Percentiles rank a stretch among this genome's conserved stretches.
Conservation (phyloP, 2,797 vertebrate genomes). For the Antennarius maculatus region DNA sequence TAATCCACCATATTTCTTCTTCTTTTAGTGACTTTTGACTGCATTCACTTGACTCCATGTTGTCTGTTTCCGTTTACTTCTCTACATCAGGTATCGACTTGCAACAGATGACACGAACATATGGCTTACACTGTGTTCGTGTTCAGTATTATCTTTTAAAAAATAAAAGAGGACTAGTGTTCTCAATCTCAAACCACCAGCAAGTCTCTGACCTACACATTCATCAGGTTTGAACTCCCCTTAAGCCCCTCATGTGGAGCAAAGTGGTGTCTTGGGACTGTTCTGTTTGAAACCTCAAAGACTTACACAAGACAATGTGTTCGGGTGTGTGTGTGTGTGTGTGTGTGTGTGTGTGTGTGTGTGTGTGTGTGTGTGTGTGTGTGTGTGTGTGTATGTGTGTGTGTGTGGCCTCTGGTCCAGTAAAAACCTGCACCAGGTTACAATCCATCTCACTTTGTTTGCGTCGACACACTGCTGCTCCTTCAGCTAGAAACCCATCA, state of each 20-base stretch:
- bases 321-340: slow-evolving; percentile 9
- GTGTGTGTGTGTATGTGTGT: neutral
- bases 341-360: slow-evolving; percentile 10
- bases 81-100: no score
- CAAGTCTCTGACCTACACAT: slow-evolving; percentile 54
- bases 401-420: slow-evolving; percentile 37
- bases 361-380: slow-evolving; percentile 10
- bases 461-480: slow-evolving; percentile 21
- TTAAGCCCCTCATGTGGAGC: slow-evolving; percentile 70
- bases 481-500: slow-evolving; percentile 36
- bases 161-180: neutral
- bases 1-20: no score
- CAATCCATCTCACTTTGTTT: slow-evolving; percentile 57
- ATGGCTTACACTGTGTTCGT: neutral
- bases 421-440: slow-evolving; percentile 56
- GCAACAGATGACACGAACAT: no score
- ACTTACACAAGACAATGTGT: slow-evolving; percentile 1
- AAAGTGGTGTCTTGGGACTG: slow-evolving; percentile 67
- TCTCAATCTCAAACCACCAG: slow-evolving; percentile 23
- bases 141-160: neutral
- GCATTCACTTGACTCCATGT: no score
- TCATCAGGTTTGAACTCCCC: slow-evolving; percentile 62
- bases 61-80: no score
- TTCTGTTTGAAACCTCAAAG: slow-evolving; percentile 61
- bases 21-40: no score